Base-by-base conservation (phyloP, 2,888 invertebrate genomes). In the Drosophila fungiperda region DNA sequence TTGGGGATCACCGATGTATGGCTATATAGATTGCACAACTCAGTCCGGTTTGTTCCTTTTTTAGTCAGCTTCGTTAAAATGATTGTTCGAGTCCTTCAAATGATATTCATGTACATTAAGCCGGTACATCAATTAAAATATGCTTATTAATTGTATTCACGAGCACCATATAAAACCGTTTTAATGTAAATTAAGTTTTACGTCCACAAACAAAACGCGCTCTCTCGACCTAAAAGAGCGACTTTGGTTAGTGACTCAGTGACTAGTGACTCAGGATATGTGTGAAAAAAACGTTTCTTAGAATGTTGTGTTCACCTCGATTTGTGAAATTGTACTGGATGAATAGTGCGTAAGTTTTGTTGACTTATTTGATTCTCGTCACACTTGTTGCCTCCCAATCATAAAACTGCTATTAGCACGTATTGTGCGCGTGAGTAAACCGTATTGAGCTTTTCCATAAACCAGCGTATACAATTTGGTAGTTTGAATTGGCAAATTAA, bases 331-430 rank as follows among this genome's bases (percentile, higher is more conserved):
- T 82, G 73, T 73, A 67, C 40, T 64, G 26, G 35, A 29, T 64
- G 9, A 32, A 32, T 26, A 32, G 32, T 57, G 12, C 42, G 15
- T 54, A n/a, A 65, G 49, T 49, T 45, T 55, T 59, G 59, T 40
- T 78, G 40, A 32, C 52, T 58, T 55, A 52, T 57, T 38, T 52
- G 58, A 49, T 69, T 68, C 59, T 71, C 70, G 65, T 69, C 78
- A 40, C 82, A 84, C 83, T 88, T 80, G 76, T 82, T 78, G 80
- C 72, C 78, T 80, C 23, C 23, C 23, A 23, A 45, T 23, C 8
- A 69, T 82, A 69, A 78, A 88, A 68, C 69, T 70, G 67, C 71
- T 86, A 88, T 88, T 88, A 84, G 62, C 83, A 84, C 83, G 80
- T 86, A 80, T 61, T 59, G 60, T 73, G 61, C 66, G 82, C 80